Base-by-base conservation (phyloP, 2,888 invertebrate species). In the Archaeoteleia sp. region DNA sequence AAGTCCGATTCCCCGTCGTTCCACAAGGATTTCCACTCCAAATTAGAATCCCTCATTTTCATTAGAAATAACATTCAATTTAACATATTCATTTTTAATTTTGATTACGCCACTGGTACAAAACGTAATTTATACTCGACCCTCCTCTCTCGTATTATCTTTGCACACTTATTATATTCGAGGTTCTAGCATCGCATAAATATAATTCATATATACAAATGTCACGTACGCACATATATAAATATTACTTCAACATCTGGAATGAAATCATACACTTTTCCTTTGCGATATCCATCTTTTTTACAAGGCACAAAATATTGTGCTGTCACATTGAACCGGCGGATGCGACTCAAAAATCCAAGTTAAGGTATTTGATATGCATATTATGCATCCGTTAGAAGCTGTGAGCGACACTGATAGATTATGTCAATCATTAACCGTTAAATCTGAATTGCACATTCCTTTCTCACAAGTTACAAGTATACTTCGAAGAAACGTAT, bases 311-410 rank as follows among this genome's bases (percentile, higher is more conserved):
- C 61, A 53, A 53, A 12, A 53, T 45, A 53, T 61, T 53, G 61
- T 53, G 61, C 53, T 46, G 32, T 32, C 53, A 61, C 51, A 45
- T 51, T 43, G 39, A 49, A 43, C 23, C 15, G 34, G 37, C 32
- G 58, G 40, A 53, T 65, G 46, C 46, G 27, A 51, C 39, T 54
- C 32, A 48, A 48, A 54, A 53, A 62, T 62, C 46, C 29, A 23
- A 40, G 29, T 48, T 45, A 54, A 62, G 54, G 54, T 51, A 42
- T 55, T 65, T 63, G 63, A 65, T 65, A 63, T 63, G 63, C 63
- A 55, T 55, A 49, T 30, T 32, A 37, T 37, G 49, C 55, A 63
- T 49, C 49, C 49, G 29, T 43, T 40, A 12, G 35, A 46, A 61
- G 30, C 46, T 40, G 30, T 46, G 46, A 43, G 42, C 54, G 34